Evolutionary conservation across 1,140 invertebrate genomes (phyloP).

Genomic region (Drosophila carrolli): DNA sequence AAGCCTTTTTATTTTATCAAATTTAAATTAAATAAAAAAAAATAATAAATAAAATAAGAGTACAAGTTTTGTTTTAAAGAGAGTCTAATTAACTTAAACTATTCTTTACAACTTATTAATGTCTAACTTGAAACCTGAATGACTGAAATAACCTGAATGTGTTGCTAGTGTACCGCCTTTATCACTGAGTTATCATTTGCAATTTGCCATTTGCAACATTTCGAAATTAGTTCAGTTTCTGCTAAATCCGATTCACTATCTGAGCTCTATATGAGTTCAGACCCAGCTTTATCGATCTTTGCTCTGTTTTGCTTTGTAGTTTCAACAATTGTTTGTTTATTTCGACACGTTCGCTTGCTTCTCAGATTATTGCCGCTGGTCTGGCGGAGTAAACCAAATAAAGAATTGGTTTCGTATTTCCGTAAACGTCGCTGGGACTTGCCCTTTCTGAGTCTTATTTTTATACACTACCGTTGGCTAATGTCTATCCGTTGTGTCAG

Average conservation of each 20-base stretch:
- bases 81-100: too few relatives aligned
- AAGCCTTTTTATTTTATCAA: too few relatives aligned
- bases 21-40: too few relatives aligned
- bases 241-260: not conserved
- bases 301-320: constrained; percentile 17
- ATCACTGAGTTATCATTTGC: constrained; percentile 8
- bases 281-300: constrained; percentile 27
- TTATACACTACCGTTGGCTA: constrained; percentile 35
- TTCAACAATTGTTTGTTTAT: constrained; percentile 61
- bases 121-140: too few relatives aligned
- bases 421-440: constrained; percentile 32
- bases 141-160: not conserved
- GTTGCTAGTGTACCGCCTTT: constrained; percentile 10
- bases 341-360: constrained; percentile 53
- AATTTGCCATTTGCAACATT: constrained; percentile 7
- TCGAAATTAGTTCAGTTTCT: constrained; percentile 1
- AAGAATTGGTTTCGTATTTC: constrained; percentile 53
- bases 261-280: not conserved
- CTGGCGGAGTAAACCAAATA: constrained; percentile 51
- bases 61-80: too few relatives aligned
- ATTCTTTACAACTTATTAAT: too few relatives aligned
- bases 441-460: constrained; percentile 49
- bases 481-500: constrained; percentile 46
- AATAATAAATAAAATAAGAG: too few relatives aligned
- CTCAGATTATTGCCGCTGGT: constrained; percentile 18